Evolutionary conservation across 2,888 invertebrate genomes (phyloP), one percentile per base, ranked within the genome.

Genomic region (Scaptodrosophila latifasciaeformis): DNA sequence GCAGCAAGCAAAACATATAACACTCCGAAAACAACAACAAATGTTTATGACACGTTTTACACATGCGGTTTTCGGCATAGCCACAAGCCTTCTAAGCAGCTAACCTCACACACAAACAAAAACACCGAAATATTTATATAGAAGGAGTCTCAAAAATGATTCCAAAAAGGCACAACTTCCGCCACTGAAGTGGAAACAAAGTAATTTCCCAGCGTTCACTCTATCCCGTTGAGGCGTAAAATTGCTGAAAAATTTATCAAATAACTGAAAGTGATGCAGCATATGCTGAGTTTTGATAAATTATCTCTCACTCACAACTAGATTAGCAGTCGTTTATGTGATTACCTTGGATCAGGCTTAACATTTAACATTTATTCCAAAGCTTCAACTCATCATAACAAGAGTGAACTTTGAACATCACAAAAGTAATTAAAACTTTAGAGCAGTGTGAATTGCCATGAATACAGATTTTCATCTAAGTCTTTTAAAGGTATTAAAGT

Each of bases 41-140:
- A 58, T 79, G 78, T 54, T 70, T 74, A 55, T 77, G 78, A 68
- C 78, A 76, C 57, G 67, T 74, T 71, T 74, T 63, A 62, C 71
- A 72, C 65, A 70, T 79, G 74, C 59, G 70, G 71, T 71, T 68
- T 50, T 40, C 12, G 37, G 45, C 46, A 46, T 10, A 54, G 47
- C 27, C 51, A 61, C 59, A 30, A 30, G 24, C 24, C 13, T 45
- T 21, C 43, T 24, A 34, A 52, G 40, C 52, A 50, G 10, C 7
- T 34, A 13, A n/a, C n/a, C n/a, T 19, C 9, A 54, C 30, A 49
- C 47, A 30, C 49, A 50, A 21, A 29, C 12, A 40, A 42, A 51
- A 18, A 27, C 48, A 29, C 21, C 19, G 12, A 9, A 35, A 35
- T 12, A 34, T 31, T 3, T 43, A 17, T 34, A 19, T 47, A 34